Conservation (phyloP, 2,797 vertebrate genomes). For the Malacoctenus gilli region DNA sequence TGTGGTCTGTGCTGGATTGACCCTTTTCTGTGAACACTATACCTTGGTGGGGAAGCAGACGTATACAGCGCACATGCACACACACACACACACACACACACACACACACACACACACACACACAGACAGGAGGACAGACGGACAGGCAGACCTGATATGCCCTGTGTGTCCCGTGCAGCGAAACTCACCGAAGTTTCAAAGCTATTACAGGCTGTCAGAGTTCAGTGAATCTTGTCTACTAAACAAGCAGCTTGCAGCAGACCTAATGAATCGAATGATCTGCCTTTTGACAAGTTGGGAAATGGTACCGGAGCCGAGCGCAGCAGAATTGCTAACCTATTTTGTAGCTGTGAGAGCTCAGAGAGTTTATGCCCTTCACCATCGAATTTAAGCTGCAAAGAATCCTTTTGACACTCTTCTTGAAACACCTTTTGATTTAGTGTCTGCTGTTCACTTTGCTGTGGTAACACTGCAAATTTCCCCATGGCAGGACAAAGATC, state of each 20-base stretch:
- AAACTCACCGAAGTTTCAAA: conserved; percentile 20
- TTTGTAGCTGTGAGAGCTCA: conserved; percentile 6
- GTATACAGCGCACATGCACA: not conserved
- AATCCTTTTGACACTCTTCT: not conserved
- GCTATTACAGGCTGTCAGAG: conserved; percentile 28
- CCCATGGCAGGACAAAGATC: too few species aligned
- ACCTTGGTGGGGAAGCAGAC: not conserved
- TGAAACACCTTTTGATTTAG: not conserved
- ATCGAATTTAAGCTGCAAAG: not conserved
- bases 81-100: conserved; percentile 1
- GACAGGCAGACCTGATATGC: conserved; percentile 5
- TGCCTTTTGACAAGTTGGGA: conserved; percentile 19
- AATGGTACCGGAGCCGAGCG: not conserved
- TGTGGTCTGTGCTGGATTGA: conserved; percentile 43
- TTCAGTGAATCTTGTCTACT: conserved; percentile 35
- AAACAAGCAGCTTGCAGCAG: conserved; percentile 16
- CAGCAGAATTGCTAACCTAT: not conserved
- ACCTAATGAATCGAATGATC: conserved; percentile 10
- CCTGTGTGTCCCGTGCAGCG: not conserved
- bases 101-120: too few species aligned
- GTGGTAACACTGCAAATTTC: not conserved
- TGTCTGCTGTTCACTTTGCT: too few species aligned
- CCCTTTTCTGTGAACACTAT: conserved; percentile 24
- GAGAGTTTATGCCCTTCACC: not conserved
- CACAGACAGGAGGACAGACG: not conserved